Percentiles rank a stretch among this genome's conserved stretches.
Evolutionary conservation across 2,797 vertebrate genomes (phyloP).

Genomic region (Lates japonicus): DNA sequence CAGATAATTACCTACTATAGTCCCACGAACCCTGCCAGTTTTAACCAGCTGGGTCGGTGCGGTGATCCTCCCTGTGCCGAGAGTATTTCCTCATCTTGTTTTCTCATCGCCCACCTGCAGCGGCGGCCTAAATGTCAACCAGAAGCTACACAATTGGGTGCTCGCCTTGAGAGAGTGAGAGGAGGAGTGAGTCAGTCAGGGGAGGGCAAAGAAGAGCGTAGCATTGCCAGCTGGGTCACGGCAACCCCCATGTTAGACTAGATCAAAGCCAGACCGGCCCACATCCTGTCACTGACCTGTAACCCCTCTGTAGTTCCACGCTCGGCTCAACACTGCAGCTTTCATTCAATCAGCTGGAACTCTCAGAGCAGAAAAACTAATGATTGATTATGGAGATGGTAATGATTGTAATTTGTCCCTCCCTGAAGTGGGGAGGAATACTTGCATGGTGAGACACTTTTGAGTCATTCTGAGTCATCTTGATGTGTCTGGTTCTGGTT

Average conservation of each 20-base stretch:
- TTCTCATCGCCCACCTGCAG: constrained; percentile 64
- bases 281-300: constrained; percentile 81
- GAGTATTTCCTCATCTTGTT: constrained; percentile 46
- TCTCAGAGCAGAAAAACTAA: background rate
- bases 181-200: constrained; percentile 62
- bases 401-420: constrained; percentile 37
- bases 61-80: constrained; percentile 16
- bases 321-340: constrained; percentile 44
- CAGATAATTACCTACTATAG: constrained; percentile 24
- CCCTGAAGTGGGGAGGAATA: constrained; percentile 14
- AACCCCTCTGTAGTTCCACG: constrained; percentile 67
- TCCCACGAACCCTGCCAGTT: constrained; percentile 20
- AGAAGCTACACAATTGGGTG: constrained; percentile 61
- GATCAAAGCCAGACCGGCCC: constrained; percentile 79
- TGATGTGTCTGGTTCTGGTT: constrained; percentile 46
- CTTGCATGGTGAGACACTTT: constrained; percentile 48
- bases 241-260: constrained; percentile 66
- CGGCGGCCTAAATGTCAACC: constrained; percentile 67
- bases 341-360: constrained; percentile 56
- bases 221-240: constrained; percentile 79
- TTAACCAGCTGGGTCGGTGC: constrained; percentile 25
- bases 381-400: constrained; percentile 48
- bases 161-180: constrained; percentile 46
- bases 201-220: constrained; percentile 49
- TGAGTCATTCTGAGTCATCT: constrained; percentile 60